A percentile compares a stretch with the other conserved stretches of the same genome.
These are phyloP conservation scores for Taenioides sp. DNA, from an alignment of 2,797 vertebrate species.

Conservation along the genomic window DNA sequence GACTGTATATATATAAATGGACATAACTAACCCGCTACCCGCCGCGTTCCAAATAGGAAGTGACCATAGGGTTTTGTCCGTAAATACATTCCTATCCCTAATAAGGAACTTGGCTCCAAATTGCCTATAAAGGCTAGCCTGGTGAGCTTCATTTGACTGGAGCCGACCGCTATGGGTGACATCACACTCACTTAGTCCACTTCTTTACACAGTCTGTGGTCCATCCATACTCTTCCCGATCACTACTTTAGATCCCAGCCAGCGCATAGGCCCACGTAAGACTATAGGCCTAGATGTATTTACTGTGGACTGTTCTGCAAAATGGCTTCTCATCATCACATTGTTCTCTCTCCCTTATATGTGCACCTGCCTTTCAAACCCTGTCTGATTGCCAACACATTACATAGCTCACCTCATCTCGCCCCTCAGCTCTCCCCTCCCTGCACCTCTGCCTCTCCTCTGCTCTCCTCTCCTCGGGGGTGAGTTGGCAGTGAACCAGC, in stretches of 20 bases:
- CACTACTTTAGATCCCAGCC: constrained; percentile 18
- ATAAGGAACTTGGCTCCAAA: too few relatives aligned
- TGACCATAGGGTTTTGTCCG: too few relatives aligned
- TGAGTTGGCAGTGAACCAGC: constrained; percentile 71
- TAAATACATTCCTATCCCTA: too few relatives aligned
- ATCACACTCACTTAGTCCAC: too few relatives aligned
- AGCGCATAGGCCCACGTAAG: constrained; percentile 17
- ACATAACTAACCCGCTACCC: too few relatives aligned
- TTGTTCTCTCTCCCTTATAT: constrained; percentile 51
- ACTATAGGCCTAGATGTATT: constrained; percentile 4
- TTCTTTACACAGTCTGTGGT: too few relatives aligned
- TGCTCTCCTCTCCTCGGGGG: constrained; percentile 41
- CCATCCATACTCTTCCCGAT: background rate
- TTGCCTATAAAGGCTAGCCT: too few relatives aligned
- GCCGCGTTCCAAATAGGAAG: too few relatives aligned
- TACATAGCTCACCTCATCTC: constrained; percentile 55
- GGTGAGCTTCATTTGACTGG: too few relatives aligned
- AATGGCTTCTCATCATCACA: constrained; percentile 57
- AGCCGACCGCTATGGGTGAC: too few relatives aligned
- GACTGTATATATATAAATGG: too few relatives aligned
- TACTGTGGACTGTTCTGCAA: constrained; percentile 30
- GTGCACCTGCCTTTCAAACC: constrained; percentile 38
- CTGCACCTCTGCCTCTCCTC: constrained; percentile 61
- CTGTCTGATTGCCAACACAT: constrained; percentile 52
- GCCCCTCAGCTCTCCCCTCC: constrained; percentile 30